These are phyloP conservation scores for Seira sanloemensis DNA, from an alignment of 2,888 invertebrate species.

Conservation along the genomic window DNA sequence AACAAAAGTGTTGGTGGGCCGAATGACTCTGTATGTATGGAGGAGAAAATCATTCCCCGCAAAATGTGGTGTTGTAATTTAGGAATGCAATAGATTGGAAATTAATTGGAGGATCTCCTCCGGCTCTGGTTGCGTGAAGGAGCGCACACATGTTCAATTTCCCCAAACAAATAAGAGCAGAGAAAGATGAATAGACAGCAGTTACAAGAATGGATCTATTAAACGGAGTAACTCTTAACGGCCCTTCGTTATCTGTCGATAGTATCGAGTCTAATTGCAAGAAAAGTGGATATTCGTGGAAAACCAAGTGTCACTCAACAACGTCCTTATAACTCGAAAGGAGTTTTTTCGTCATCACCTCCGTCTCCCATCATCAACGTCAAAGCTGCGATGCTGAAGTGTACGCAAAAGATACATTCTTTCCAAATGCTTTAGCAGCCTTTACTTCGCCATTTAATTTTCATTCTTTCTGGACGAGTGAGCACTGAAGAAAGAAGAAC, in stretches of 20 bases:
- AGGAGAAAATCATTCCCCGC: too few relatives aligned
- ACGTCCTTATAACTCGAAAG: constrained; percentile 47
- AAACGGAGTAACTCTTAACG: constrained; percentile 54
- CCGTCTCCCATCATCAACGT: background rate
- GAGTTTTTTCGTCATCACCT: constrained; percentile 23
- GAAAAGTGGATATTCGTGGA: constrained; percentile 55
- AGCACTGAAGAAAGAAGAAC: constrained; percentile 26
- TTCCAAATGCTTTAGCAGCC: too few relatives aligned
- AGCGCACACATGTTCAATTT: constrained; percentile 55
- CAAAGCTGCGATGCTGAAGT: constrained; percentile 26
- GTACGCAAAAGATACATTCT: constrained; percentile 24
- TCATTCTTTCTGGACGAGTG: background rate
- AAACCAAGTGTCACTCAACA: constrained; percentile 53
- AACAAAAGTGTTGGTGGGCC: too few relatives aligned
- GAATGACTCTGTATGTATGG: constrained; percentile 41
- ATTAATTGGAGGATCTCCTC: constrained; percentile 62
- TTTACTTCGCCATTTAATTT: background rate
- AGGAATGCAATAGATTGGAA: constrained; percentile 61
- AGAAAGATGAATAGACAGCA: constrained; percentile 26
- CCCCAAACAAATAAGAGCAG: too few relatives aligned
- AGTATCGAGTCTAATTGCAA: constrained; percentile 55
- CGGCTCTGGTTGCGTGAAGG: constrained; percentile 58
- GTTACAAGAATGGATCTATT: constrained; percentile 37
- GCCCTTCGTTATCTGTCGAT: constrained; percentile 56
- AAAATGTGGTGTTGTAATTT: constrained; percentile 49